Evolutionary conservation across 1,140 invertebrate species (phyloP).

Genomic region (Bombus haemorrhoidalis): DNA sequence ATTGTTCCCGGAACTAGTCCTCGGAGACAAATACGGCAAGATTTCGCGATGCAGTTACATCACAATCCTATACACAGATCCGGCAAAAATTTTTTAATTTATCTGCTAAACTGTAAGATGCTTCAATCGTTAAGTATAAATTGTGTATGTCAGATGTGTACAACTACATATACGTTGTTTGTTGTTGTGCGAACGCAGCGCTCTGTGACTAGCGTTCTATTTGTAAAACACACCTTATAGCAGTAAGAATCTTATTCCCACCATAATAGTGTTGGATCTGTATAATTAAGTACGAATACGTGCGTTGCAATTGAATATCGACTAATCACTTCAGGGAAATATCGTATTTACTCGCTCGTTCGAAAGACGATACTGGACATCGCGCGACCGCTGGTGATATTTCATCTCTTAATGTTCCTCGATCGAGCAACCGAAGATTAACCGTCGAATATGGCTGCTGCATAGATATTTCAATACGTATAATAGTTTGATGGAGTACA

Average conservation of each 20-base stretch:
- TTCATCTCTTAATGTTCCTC: neutral
- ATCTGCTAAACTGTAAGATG: too few species aligned
- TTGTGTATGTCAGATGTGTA: too few species aligned
- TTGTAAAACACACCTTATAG: too few species aligned
- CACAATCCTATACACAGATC: too few species aligned
- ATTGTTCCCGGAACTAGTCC: conserved; percentile 54
- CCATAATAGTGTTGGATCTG: too few species aligned
- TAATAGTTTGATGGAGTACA: neutral
- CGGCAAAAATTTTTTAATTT: too few species aligned
- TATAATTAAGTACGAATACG: too few species aligned
- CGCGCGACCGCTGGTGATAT: neutral
- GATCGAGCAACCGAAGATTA: neutral
- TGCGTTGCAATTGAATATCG: neutral
- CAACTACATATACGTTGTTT: too few species aligned
- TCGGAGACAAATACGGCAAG: conserved; percentile 29
- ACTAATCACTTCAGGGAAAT: conserved; percentile 18
- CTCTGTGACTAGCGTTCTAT: too few species aligned
- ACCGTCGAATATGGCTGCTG: neutral
- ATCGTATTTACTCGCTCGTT: neutral
- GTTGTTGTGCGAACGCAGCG: too few species aligned
- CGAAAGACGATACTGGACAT: conserved; percentile 3
- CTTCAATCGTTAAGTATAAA: too few species aligned
- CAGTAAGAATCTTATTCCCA: too few species aligned
- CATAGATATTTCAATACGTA: neutral
- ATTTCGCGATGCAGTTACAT: neutral